These are phyloP conservation scores for Tympanuchus pallidicinctus DNA, from an alignment of 2,113 vertebrate genomes.

Conservation along the genomic window DNA sequence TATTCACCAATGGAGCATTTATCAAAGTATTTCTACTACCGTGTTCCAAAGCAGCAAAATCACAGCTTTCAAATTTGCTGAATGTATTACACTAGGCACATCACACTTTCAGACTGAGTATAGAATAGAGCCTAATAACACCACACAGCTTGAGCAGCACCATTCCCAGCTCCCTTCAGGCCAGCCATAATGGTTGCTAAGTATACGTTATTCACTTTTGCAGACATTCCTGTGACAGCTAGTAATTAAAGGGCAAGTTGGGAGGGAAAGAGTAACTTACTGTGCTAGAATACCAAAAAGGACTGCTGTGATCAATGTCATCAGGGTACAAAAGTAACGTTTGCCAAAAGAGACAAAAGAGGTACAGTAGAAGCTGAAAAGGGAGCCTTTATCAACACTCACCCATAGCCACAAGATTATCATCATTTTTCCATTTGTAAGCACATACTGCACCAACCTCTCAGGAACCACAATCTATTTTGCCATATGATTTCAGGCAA, in stretches of 20 bases:
- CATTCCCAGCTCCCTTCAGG: neutral
- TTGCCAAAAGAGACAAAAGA: neutral
- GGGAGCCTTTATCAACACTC: neutral
- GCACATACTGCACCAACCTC: neutral
- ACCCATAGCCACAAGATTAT: neutral
- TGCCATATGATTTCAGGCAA: neutral
- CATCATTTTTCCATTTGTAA: neutral
- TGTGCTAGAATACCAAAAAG: neutral
- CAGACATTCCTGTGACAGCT: slow-evolving; percentile 41
- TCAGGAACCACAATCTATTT: neutral
- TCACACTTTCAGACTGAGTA: slow-evolving; percentile 14
- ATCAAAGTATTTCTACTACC: slow-evolving; percentile 52
- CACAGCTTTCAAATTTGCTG: slow-evolving; percentile 8
- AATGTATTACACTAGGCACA: neutral
- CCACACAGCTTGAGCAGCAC: slow-evolving; percentile 8
- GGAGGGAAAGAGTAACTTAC: slow-evolving; percentile 35
- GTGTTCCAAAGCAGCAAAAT: slow-evolving; percentile 42
- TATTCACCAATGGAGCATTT: slow-evolving; percentile 13
- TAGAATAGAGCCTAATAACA: slow-evolving; percentile 14
- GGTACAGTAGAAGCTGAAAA: neutral
- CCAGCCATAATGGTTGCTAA: neutral
- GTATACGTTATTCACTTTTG: slow-evolving; percentile 39
- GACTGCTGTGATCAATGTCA: neutral
- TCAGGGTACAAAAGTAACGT: neutral
- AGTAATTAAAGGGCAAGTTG: slow-evolving; percentile 53